phyloP scores from a whole-genome alignment of 2,113 vertebrate genomes.

The Tichodroma muraria region DNA sequence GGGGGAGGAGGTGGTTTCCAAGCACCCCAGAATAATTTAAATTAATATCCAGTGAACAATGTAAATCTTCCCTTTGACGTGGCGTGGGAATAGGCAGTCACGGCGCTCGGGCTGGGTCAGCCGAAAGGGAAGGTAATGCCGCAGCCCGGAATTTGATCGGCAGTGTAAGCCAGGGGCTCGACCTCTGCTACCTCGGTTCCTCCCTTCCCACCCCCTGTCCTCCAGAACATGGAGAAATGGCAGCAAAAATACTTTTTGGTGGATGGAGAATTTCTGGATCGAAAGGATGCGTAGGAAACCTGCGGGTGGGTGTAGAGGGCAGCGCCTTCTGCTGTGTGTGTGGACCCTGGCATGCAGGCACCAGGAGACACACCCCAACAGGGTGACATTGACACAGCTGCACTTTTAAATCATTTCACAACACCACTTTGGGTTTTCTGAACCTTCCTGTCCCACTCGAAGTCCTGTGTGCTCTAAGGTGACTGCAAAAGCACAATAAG shows the following conservation, averaged over 20 bases:
- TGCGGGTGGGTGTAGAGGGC: fast-evolving
- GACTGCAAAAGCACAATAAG: background rate
- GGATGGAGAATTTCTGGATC: background rate
- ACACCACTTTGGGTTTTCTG: background rate
- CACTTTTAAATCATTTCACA: background rate
- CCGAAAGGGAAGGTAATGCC: conserved; percentile 6
- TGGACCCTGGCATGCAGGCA: fast-evolving
- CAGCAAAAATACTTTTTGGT: background rate
- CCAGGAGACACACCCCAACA: background rate
- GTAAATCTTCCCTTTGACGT: conserved; percentile 55
- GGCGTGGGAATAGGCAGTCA: conserved; percentile 61
- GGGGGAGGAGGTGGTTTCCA: conserved; percentile 37
- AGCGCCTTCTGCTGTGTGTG: fast-evolving
- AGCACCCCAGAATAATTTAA: conserved; percentile 56
- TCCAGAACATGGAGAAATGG: background rate
- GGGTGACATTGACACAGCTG: background rate
- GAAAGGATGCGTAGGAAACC: background rate
- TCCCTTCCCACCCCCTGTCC: background rate
- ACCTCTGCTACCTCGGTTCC: conserved; percentile 24
- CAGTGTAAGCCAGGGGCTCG: background rate
- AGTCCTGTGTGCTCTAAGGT: background rate
- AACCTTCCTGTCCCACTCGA: background rate
- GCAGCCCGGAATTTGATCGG: background rate
- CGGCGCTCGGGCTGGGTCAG: background rate
- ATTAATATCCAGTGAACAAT: conserved; percentile 65